Evolutionary conservation across 2,888 invertebrate species (phyloP), one percentile per base, ranked within the genome.

Genomic region (Crematogaster levior): DNA sequence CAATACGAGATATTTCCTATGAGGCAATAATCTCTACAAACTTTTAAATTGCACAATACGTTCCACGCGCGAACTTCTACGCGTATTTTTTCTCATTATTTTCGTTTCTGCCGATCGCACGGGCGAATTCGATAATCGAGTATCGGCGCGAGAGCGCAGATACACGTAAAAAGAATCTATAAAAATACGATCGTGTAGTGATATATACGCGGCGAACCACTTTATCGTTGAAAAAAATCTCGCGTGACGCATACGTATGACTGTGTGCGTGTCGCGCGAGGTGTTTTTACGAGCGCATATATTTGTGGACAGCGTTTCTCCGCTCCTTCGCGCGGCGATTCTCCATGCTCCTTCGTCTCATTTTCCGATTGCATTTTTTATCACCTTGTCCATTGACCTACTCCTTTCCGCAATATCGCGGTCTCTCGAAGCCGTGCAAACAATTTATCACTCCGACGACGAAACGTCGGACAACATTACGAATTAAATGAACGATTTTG

Each of bases 311-410:
- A 9, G 24, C 15, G 51, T 46, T 63, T 37, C 63, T 46, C 12
- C 5, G 61, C n/a, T 6, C 37, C 68, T n/a, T n/a, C 9, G 15
- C 46, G 21, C 9, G 12, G n/a, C n/a, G 43, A 63, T 40, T 27
- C 63, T 53, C 51, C 3, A 24, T 27, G 30, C n/a, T 37, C 48
- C 48, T 72, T 15, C 30, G 34, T 51, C 27, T 27, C 21, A 40
- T 65, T 75, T 37, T 63, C 51, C 27, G 40, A 75, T 75, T 63
- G 63, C 75, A 37, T 53, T 75, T n/a, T 75, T 75, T 75, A 75
- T 75, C 63, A 15, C 27, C 63, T 40, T 75, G 74, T 75, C 34
- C 63, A 51, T 63, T 63, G 74, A 75, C 51, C 37, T 51, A 40
- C 51, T 65, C 51, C 10, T 37, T 75, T 75, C 65, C n/a, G n/a